Conservation (phyloP, 2,797 vertebrate species). For the Siniperca obscura region DNA sequence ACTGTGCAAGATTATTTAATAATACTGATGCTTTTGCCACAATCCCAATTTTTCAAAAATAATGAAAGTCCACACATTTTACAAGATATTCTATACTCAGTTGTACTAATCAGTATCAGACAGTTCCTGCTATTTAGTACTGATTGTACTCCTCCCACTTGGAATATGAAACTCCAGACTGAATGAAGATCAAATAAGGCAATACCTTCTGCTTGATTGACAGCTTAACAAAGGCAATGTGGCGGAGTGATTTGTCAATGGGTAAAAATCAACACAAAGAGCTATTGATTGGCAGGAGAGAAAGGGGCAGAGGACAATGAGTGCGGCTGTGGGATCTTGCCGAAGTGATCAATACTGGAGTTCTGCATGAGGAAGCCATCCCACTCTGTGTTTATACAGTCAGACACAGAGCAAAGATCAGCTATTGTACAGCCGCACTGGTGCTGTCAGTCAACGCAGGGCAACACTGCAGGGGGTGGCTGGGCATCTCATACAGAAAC, state of each 20-base stretch:
- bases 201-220: conserved; percentile 82
- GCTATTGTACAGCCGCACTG: conserved; percentile 77
- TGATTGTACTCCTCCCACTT: conserved; percentile 35
- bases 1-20: not conserved
- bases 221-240: conserved; percentile 81
- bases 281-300: conserved; percentile 84
- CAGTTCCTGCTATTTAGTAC: conserved; percentile 6
- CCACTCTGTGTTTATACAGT: conserved; percentile 85
- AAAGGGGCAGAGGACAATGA: conserved; percentile 82
- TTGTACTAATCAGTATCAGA: not conserved
- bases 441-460: conserved; percentile 81
- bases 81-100: not conserved
- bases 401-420: conserved; percentile 79
- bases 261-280: conserved; percentile 85
- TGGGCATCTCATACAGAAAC: conserved; percentile 52
- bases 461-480: conserved; percentile 70
- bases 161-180: conserved; percentile 51
- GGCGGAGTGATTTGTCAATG: conserved; percentile 86
- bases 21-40: not conserved
- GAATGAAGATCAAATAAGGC: conserved; percentile 69
- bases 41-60: not conserved
- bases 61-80: not conserved
- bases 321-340: conserved; percentile 79
- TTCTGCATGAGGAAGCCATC: conserved; percentile 83
- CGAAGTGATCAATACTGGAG: conserved; percentile 83